Percentiles rank a stretch among this genome's conserved stretches.
phyloP scores from a whole-genome alignment of 2,797 vertebrate genomes.

The Champsocephalus gunnari region DNA sequence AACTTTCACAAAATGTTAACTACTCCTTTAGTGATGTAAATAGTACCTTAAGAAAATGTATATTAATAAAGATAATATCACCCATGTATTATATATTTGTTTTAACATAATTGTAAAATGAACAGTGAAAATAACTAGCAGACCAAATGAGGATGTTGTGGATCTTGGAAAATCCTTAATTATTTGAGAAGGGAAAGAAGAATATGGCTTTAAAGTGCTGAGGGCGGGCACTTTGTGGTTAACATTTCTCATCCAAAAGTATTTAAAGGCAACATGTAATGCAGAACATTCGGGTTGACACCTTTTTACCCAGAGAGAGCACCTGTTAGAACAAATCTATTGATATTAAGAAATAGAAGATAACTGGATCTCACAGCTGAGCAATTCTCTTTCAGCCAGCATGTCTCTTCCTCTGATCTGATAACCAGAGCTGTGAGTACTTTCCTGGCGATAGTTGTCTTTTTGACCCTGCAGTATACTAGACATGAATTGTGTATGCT shows the following conservation, averaged over 20 bases:
- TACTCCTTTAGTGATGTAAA: too few relatives aligned
- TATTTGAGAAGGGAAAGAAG: slow-evolving; percentile 13
- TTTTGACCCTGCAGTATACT: slow-evolving; percentile 48
- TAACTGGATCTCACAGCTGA: neutral
- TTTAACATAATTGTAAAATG: neutral
- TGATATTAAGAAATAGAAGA: neutral
- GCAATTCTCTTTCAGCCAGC: neutral
- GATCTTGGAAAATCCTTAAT: neutral
- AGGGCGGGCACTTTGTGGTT: neutral
- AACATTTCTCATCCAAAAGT: accelerated
- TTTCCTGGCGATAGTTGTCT: slow-evolving; percentile 27
- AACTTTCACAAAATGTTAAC: neutral
- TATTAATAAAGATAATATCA: neutral
- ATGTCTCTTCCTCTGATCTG: neutral
- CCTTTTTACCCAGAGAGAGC: neutral
- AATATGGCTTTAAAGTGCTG: neutral
- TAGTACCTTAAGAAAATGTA: neutral
- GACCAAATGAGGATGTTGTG: neutral
- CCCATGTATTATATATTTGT: neutral
- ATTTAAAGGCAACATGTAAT: too few relatives aligned
- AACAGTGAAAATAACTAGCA: neutral
- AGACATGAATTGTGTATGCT: slow-evolving; percentile 47
- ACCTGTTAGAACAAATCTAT: neutral
- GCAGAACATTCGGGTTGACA: neutral
- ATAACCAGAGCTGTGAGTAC: slow-evolving; percentile 3